Conservation (phyloP, 92 coral and sea anemone genomes). For the Epizoanthus scotinus region DNA sequence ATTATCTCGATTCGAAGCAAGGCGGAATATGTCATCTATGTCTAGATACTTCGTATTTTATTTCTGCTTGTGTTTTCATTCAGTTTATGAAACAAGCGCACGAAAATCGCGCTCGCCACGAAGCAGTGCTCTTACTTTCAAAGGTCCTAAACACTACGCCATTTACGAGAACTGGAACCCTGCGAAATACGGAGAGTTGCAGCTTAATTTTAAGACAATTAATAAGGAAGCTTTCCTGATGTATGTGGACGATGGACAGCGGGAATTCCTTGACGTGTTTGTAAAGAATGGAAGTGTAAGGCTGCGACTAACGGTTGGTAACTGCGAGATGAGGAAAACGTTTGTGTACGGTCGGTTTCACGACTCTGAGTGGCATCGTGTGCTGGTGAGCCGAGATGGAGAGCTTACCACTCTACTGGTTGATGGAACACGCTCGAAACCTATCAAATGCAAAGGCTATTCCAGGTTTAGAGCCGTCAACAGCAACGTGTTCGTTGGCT, state of each 20-base stretch:
- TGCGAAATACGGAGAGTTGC: slow-evolving; percentile 6
- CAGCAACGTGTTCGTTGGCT: slow-evolving; percentile 17
- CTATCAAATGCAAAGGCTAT: slow-evolving; percentile 27
- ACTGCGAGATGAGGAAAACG: slow-evolving; percentile 6
- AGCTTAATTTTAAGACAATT: slow-evolving; percentile 20
- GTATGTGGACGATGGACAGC: slow-evolving; percentile 42
- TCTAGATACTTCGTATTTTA: neutral
- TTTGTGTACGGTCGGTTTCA: slow-evolving; percentile 28
- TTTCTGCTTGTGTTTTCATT: neutral
- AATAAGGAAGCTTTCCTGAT: slow-evolving; percentile 29
- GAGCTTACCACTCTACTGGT: slow-evolving; percentile 5
- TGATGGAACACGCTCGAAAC: slow-evolving; percentile 14
- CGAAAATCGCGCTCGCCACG: neutral
- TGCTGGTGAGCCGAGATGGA: neutral
- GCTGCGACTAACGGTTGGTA: slow-evolving; percentile 27
- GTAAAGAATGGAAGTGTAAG: slow-evolving; percentile 39
- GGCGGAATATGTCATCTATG: slow-evolving; percentile 3
- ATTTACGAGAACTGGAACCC: slow-evolving; percentile 16
- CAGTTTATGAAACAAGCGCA: neutral
- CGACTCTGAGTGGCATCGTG: slow-evolving; percentile 29
- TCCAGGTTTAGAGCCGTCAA: slow-evolving; percentile 8
- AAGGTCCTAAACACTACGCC: neutral
- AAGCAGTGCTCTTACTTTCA: neutral
- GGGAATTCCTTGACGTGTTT: slow-evolving; percentile 41
- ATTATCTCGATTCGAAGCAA: neutral